Evolutionary conservation across 2,113 vertebrate genomes (phyloP).

Genomic region (Dryoscopus gambensis): DNA sequence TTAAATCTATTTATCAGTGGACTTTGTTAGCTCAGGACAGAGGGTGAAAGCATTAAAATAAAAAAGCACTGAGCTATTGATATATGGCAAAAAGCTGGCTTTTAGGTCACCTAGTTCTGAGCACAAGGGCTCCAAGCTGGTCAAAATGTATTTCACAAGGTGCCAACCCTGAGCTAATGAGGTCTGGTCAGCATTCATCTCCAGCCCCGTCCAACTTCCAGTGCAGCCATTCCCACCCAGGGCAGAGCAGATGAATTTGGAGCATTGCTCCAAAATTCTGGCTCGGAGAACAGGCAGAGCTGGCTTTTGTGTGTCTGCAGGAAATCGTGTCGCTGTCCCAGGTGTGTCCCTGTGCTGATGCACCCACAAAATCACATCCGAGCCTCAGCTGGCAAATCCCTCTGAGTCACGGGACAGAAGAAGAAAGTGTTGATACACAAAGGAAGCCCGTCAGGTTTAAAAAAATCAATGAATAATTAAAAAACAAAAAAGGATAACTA

Average conservation of each 20-base stretch:
- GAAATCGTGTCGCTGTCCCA: not conserved
- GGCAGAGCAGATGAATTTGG: not conserved
- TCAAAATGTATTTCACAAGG: not conserved
- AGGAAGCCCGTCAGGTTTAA: not conserved
- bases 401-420: not conserved
- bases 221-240: not conserved
- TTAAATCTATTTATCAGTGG: not conserved
- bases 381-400: not conserved
- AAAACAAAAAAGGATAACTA: not conserved
- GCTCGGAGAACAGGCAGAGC: not conserved
- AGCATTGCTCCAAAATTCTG: too few relatives aligned
- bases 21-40: not conserved
- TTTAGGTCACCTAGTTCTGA: constrained; percentile 13
- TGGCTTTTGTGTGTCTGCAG: not conserved
- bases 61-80: not conserved
- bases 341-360: not conserved
- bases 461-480: not conserved
- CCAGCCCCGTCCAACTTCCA: not conserved
- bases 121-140: not conserved
- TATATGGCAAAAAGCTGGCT: not conserved
- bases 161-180: not conserved
- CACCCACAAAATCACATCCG: not conserved
- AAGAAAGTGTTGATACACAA: not conserved
- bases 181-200: not conserved
- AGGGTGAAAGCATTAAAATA: not conserved